A percentile compares a stretch with the other conserved stretches of the same genome.
Evolutionary conservation across 1,140 invertebrate species (phyloP).

Genomic region (Anastatus disparis): DNA sequence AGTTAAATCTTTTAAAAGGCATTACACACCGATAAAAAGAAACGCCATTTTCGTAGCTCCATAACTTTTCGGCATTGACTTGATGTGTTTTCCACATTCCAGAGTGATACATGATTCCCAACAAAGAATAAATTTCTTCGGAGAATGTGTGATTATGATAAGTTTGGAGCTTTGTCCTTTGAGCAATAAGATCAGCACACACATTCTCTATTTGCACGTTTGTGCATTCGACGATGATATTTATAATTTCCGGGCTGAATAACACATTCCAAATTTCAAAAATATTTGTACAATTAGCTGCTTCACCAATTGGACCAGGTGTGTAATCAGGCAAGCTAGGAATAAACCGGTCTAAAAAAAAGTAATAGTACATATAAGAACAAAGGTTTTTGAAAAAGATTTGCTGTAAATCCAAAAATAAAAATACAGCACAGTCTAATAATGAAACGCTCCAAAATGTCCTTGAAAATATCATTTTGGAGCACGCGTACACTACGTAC

Average conservation of each 20-base stretch:
- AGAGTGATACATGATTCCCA: conserved; percentile 38
- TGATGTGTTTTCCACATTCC: conserved; percentile 21
- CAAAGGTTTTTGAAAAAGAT: too few species aligned
- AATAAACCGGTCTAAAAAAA: not conserved
- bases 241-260: conserved; percentile 26
- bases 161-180: conserved; percentile 8
- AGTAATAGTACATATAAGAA: not conserved
- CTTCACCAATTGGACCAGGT: not conserved
- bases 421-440: too few species aligned
- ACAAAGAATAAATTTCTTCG: conserved; percentile 37
- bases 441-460: too few species aligned
- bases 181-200: not conserved
- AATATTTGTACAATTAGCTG: not conserved
- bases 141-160: conserved; percentile 33
- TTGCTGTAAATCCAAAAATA: too few species aligned
- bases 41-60: conserved; percentile 18
- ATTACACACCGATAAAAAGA: conserved; percentile 10
- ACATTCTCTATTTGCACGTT: conserved; percentile 29
- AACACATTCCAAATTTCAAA: conserved; percentile 37
- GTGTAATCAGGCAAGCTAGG: not conserved
- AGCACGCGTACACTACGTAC: too few species aligned
- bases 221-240: conserved; percentile 34
- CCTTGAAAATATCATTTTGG: too few species aligned
- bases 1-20: conserved; percentile 6
- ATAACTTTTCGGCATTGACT: not conserved